A percentile compares a stretch with the other conserved stretches of the same genome.
These are phyloP conservation scores for Erebia epiphron DNA, from an alignment of 2,888 invertebrate species.

Conservation along the genomic window DNA sequence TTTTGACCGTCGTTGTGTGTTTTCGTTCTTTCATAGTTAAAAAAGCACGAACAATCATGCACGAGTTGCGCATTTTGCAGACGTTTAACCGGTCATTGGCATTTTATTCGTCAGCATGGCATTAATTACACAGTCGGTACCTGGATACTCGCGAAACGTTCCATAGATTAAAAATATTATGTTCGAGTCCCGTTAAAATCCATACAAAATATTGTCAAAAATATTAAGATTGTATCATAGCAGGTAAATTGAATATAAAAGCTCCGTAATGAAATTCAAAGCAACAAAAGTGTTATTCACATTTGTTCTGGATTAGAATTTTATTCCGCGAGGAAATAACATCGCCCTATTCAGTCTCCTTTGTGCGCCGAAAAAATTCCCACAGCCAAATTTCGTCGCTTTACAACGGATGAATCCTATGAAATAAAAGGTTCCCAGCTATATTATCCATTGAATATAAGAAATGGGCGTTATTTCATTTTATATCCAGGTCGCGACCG, in stretches of 20 bases:
- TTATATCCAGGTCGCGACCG: constrained; percentile 29
- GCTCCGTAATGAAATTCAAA: not conserved
- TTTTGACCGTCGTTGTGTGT: too few species aligned
- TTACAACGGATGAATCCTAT: constrained; percentile 22
- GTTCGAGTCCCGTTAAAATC: not conserved
- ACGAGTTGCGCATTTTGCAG: too few species aligned
- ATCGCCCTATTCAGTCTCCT: constrained; percentile 22
- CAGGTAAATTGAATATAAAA: not conserved
- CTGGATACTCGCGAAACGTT: too few species aligned
- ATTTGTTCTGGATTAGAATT: constrained; percentile 20
- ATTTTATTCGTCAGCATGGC: too few species aligned
- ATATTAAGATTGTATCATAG: not conserved
- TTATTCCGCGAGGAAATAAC: constrained; percentile 24
- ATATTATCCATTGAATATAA: constrained; percentile 21
- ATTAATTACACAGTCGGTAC: too few species aligned
- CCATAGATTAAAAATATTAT: too few species aligned
- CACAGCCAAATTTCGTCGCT: constrained; percentile 19
- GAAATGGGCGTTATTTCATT: constrained; percentile 35
- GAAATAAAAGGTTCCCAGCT: constrained; percentile 11
- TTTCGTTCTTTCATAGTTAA: too few species aligned
- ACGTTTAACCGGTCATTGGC: too few species aligned
- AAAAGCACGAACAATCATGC: too few species aligned
- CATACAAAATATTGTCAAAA: not conserved
- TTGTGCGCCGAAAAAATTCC: constrained; percentile 16
- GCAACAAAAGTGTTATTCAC: not conserved